Evolutionary conservation across 2,113 vertebrate genomes (phyloP).

Genomic region (Zosterops borbonicus): DNA sequence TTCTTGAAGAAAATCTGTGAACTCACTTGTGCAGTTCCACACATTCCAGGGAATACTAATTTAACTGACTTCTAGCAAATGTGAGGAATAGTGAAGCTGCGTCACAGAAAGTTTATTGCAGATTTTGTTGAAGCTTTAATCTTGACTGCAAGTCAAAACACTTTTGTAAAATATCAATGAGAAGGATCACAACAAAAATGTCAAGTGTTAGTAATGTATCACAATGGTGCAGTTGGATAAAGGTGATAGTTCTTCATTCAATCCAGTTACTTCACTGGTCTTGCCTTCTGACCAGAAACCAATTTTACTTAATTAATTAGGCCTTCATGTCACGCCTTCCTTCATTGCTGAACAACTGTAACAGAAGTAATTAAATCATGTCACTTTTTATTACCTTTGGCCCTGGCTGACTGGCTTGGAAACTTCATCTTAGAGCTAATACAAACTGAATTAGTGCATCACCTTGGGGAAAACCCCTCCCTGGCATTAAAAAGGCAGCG

Average conservation of each 20-base stretch:
- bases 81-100: neutral
- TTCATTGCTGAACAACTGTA: slow-evolving; percentile 72
- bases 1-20: neutral
- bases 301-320: slow-evolving; percentile 77
- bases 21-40: neutral
- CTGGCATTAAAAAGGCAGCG: slow-evolving; percentile 43
- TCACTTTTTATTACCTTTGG: slow-evolving; percentile 80
- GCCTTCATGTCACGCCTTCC: slow-evolving; percentile 71
- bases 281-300: slow-evolving; percentile 74
- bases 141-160: neutral
- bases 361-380: slow-evolving; percentile 79
- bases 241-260: slow-evolving; percentile 50
- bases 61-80: neutral
- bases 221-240: slow-evolving; percentile 36
- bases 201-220: neutral
- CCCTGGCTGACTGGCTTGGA: slow-evolving; percentile 67
- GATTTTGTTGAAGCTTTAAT: slow-evolving; percentile 42
- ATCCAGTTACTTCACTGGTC: slow-evolving; percentile 41
- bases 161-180: neutral
- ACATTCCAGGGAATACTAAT: neutral
- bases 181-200: neutral
- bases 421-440: slow-evolving; percentile 70
- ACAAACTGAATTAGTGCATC: slow-evolving; percentile 69
- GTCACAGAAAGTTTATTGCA: neutral
- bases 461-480: slow-evolving; percentile 68